Base-by-base conservation (phyloP, 2,113 vertebrate genomes). In the Archocentrus centrarchus region DNA sequence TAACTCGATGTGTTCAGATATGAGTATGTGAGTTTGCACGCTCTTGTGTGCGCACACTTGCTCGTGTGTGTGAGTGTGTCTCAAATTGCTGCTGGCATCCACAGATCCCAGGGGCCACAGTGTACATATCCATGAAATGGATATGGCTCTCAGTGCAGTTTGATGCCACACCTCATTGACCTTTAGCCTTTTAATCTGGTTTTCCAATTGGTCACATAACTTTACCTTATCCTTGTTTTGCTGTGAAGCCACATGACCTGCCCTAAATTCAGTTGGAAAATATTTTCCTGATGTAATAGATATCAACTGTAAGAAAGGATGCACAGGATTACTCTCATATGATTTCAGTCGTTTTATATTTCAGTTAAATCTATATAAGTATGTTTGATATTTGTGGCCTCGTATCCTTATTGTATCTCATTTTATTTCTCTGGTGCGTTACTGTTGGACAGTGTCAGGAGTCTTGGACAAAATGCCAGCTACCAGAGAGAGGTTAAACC, bases 191-290 rank as follows among this genome's bases (percentile, higher is more conserved):
- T 85, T 68, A 89, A 84, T 93, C 76, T 64, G 11, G 83, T 91
- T 92, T 94, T 93, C 93, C 93, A 92, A 92, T 93, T 93, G 89
- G 85, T 93, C 88, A 88, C 90, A 91, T 91, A 91, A 89, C 77
- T 89, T 80, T 82, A 73, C 59, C 80, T 79, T 80, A 76, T 80
- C 88, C 81, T 79, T 78, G 83, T 68, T 77, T 78, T 80, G 60
- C 76, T 60, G 27, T 80, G 77, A 44, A 59, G 78, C 14, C 59
- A 53, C 32, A 47, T 30, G 15, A 57, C 61, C 60, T 50, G 14
- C 22, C 20, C 80, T 87, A 60, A 76, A 87, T 20, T 85, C 68
- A 83, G 80, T 81, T 88, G 82, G 80, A 90, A 89, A 89, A 64
- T 85, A 90, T 87, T 83, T 79, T 11, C 7, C 24, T 44, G 32